Evolutionary conservation across 1,140 invertebrate species (phyloP).

Genomic region (Coelopa frigida): DNA sequence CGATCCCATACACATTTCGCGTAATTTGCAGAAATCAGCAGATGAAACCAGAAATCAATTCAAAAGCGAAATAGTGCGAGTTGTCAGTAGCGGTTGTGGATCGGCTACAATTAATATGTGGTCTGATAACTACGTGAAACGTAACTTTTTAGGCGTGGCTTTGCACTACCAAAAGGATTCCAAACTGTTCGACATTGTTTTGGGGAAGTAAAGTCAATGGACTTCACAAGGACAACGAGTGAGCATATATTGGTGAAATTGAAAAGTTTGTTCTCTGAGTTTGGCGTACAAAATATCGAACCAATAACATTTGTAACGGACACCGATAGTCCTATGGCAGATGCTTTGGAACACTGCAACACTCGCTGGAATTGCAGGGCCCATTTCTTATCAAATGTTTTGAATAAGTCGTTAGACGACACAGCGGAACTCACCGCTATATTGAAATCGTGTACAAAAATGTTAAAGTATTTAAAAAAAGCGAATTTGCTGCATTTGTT

Average conservation of each 20-base stretch:
- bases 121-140: slow-evolving; percentile 8
- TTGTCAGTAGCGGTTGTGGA: slow-evolving; percentile 4
- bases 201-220: slow-evolving; percentile 13
- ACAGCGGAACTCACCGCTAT: not conserved
- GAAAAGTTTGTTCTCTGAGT: slow-evolving; percentile 7
- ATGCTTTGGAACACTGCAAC: slow-evolving; percentile 4
- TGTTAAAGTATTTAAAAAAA: slow-evolving; percentile 6
- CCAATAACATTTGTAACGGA: slow-evolving; percentile 9
- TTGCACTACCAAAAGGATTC: slow-evolving; percentile 4
- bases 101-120: slow-evolving; percentile 9
- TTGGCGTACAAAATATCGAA: not conserved
- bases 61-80: slow-evolving; percentile 3
- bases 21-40: slow-evolving; percentile 5
- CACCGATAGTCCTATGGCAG: slow-evolving; percentile 3
- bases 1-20: slow-evolving; percentile 12
- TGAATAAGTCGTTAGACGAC: not conserved
- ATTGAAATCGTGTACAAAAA: not conserved
- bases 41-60: slow-evolving; percentile 5
- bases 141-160: slow-evolving; percentile 3
- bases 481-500: slow-evolving; percentile 8
- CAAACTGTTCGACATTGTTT: slow-evolving; percentile 4
- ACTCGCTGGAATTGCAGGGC: not conserved
- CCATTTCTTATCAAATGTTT: slow-evolving; percentile 2
- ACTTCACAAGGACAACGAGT: slow-evolving; percentile 7
- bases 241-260: slow-evolving; percentile 10